These are phyloP conservation scores for Orchestes rusci DNA, from an alignment of 2,888 invertebrate genomes.

Conservation along the genomic window DNA sequence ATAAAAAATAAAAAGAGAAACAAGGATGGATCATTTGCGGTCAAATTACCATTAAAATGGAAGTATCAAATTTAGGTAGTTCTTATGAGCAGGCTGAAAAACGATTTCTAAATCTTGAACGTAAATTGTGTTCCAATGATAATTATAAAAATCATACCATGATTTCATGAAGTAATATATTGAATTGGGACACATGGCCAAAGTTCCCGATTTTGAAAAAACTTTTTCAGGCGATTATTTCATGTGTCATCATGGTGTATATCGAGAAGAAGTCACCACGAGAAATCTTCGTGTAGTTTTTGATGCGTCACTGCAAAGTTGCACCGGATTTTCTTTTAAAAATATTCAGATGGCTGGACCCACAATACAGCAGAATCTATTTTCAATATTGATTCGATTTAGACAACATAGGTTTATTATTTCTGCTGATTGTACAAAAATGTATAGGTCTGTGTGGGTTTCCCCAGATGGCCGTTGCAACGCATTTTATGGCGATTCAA, in stretches of 20 bases:
- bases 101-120: conserved; percentile 19
- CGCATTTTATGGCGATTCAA: conserved; percentile 18
- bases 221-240: too few relatives aligned
- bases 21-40: too few relatives aligned
- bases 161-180: conserved; percentile 22
- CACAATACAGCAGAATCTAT: too few relatives aligned
- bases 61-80: conserved; percentile 12
- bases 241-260: conserved; percentile 27
- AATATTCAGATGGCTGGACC: too few relatives aligned
- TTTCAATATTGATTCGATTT: too few relatives aligned
- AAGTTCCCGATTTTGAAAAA: conserved; percentile 16
- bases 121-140: conserved; percentile 12
- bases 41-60: conserved; percentile 11
- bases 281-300: conserved; percentile 26
- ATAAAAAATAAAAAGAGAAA: too few relatives aligned
- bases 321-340: conserved; percentile 12
- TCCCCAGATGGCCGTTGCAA: conserved; percentile 10
- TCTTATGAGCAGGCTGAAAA: conserved; percentile 18
- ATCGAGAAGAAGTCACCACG: conserved; percentile 17
- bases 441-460: conserved; percentile 19
- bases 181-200: conserved; percentile 20
- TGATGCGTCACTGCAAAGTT: conserved; percentile 24
- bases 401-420: too few relatives aligned
- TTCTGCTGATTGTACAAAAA: too few relatives aligned
- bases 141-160: too few relatives aligned